Base-by-base conservation (phyloP, 2,797 vertebrate genomes). In the Lepus oiostolus region DNA sequence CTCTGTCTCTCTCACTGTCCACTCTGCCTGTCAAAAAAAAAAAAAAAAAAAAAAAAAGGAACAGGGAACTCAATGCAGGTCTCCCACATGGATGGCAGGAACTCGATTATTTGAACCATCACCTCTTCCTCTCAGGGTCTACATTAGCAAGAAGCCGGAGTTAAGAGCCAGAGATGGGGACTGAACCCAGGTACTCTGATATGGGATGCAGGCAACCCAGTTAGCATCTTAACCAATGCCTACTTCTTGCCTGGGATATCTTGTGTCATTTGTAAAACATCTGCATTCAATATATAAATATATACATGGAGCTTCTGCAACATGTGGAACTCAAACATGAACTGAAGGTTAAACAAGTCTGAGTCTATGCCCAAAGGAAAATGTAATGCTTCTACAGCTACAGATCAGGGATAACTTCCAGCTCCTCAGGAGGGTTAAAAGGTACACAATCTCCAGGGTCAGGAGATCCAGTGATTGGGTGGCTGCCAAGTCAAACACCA, bases 281-380 rank as follows among this genome's bases (percentile, higher is more conserved):
- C 62, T 92, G 79, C 71, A 38, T 30, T 79, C 62, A 94, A 32
- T 24, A 86, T 35, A 38, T 28, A 62, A 90, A 68, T 79, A 35
- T 21, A 35, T 16, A 7, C 28, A 54, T 4, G 17, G 86, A 83
- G 30, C 30, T 58, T 75, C 0, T 62, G 63, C 67, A 74, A 5
- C n/a, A 75, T 6, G 10, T 81, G 28, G 30, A 16, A 63, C 22
- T 88, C 75, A 91, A 77, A 71, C 28, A 30, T 11, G 26, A 93
- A 71, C n/a, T 19, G 0, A 35, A 79, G 52, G 74, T 4, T 17
- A 65, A 85, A 72, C 7, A 52, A 82, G n/a, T 63, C 54, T 94
- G 28, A 4, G 63, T 10, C 71, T 89, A 24, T 21, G 72, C 38
- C 54, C 81, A 81, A 68, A 94, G 67, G 63, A 68, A 82, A 95